Conservation (phyloP, 2,113 vertebrate species). For the Strix aluco region DNA sequence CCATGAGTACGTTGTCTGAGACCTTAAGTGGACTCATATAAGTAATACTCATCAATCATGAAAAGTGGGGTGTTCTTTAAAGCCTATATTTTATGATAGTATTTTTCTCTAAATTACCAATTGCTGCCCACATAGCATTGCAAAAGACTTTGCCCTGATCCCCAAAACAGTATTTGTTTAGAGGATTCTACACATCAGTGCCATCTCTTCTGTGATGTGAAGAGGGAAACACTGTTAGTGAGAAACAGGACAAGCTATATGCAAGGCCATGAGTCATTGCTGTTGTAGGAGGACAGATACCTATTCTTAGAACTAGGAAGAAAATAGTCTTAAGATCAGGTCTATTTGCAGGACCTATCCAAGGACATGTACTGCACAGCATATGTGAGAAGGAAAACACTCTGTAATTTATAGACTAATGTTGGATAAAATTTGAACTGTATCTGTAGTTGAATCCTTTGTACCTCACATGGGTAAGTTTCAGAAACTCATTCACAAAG, state of each 20-base stretch:
- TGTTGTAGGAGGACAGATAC: rapidly evolving
- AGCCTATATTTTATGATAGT: neutral
- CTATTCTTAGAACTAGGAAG: neutral
- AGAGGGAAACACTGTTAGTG: neutral
- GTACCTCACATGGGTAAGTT: neutral
- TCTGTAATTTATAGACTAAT: neutral
- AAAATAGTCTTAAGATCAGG: neutral
- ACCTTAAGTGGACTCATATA: neutral
- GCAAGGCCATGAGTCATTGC: neutral
- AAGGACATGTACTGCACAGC: neutral
- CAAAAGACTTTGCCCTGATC: neutral
- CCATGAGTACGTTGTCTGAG: neutral
- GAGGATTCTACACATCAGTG: neutral
- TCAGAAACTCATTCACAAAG: neutral
- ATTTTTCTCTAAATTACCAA: neutral
- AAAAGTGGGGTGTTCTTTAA: neutral
- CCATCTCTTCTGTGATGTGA: neutral
- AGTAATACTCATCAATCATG: neutral
- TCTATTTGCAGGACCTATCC: neutral
- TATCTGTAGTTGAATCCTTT: neutral
- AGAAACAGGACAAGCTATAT: neutral
- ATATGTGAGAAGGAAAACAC: neutral
- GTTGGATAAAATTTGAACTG: neutral
- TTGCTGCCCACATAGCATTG: neutral
- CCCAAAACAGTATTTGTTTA: neutral